Evolutionary conservation across 2,797 vertebrate genomes (phyloP), one percentile per base, ranked within the genome.

Genomic region (Ptychadena robeensis): DNA sequence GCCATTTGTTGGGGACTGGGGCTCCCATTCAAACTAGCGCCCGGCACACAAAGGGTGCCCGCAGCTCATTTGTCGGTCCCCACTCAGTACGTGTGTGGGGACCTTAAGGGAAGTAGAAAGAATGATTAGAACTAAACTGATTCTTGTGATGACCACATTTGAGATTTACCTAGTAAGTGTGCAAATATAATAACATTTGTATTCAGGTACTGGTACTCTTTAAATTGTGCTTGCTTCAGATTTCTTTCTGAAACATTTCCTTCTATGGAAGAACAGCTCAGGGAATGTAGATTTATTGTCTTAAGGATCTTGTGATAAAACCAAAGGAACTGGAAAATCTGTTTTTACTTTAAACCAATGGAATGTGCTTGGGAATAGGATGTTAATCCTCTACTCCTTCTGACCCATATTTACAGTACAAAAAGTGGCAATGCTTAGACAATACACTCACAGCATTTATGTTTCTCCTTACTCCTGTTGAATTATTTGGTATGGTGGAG

Each of bases 301-400:
- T 67, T 65, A 40, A 69, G 65, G 64, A 69, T 84, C 83, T 85
- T 85, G 78, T 85, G 78, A 85, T 84, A 79, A 84, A 84, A 84
- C 76, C 70, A 73, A 59, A 35, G 61, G 44, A 74, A 79, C 71
- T 71, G 67, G 37, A 81, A 85, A 85, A 81, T 85, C 76, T 85
- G 83, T 85, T 85, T 85, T 85, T 79, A 85, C 68, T 85, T 85
- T 85, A 76, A 80, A 68, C 66, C 63, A 61, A 12, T 85, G 83
- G 78, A 81, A 81, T 80, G 78, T 75, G 35, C 80, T 80, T 27
- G 25, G 67, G 70, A 64, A 70, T 11, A 10, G 77, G 71, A 80
- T 84, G 77, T 80, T 67, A 75, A 63, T 32, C 35, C 59, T 78
- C 35, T 34, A 80, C 35, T 80, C 79, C 77, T 31, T 66, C 9